A percentile compares a stretch with the other conserved stretches of the same genome.
phyloP scores from a whole-genome alignment of 2,797 vertebrate species.

The Rhincodon typus region DNA sequence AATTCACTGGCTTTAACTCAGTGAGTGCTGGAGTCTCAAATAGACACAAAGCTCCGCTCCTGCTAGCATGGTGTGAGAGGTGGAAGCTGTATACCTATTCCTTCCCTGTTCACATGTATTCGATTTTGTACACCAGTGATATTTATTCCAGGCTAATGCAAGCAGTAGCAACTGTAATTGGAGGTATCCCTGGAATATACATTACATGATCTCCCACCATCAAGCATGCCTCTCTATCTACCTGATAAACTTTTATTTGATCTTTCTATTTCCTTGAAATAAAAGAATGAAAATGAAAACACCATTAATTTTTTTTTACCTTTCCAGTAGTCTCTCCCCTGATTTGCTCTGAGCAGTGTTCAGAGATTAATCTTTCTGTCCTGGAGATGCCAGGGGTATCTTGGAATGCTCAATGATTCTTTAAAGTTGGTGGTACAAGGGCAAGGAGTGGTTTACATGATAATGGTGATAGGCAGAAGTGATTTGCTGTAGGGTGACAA shows the following conservation, averaged over 20 bases:
- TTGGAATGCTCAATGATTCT: neutral
- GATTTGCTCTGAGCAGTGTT: neutral
- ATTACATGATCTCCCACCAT: neutral
- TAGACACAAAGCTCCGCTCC: neutral
- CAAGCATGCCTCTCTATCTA: neutral
- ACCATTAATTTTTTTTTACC: neutral
- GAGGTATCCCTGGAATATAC: neutral
- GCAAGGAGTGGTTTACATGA: neutral
- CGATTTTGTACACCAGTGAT: neutral
- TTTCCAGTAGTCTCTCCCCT: neutral
- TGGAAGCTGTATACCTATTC: neutral
- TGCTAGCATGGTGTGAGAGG: neutral
- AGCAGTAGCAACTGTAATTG: neutral
- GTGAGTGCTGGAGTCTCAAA: neutral
- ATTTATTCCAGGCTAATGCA: neutral
- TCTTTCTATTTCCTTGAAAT: too few relatives aligned
- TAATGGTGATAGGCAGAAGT: neutral
- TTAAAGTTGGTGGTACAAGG: neutral
- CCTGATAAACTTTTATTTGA: neutral
- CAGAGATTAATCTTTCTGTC: neutral
- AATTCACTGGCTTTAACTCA: neutral
- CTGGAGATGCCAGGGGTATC: neutral
- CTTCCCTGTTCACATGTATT: neutral
- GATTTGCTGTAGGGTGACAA: neutral
- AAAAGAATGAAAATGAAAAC: too few relatives aligned